Conservation (phyloP, 2,888 invertebrate species). For the Ischnus inquisitorius region DNA sequence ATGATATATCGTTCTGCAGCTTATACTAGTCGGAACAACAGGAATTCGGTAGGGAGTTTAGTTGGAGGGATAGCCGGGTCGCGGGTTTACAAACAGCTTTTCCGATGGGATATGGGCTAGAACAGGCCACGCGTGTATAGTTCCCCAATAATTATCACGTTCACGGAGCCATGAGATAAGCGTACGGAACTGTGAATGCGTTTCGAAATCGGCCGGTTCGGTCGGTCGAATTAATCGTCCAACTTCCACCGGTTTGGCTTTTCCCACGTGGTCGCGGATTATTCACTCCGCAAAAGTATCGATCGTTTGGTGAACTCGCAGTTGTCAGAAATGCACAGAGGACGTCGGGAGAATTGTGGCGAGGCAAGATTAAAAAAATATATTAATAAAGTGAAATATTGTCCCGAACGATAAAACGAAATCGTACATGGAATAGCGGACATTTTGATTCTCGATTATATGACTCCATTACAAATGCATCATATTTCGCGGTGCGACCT, state of each 20-base stretch:
- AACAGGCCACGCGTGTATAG: constrained; percentile 34
- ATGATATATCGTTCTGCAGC: constrained; percentile 15
- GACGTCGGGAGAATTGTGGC: neutral
- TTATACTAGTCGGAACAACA: neutral
- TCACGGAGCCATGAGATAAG: constrained; percentile 56
- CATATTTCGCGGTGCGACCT: neutral
- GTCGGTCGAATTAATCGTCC: constrained; percentile 59
- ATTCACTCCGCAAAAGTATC: constrained; percentile 50
- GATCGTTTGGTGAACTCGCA: constrained; percentile 26
- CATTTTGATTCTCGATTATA: neutral
- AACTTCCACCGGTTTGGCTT: constrained; percentile 51
- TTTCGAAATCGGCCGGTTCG: constrained; percentile 35
- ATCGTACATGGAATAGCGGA: neutral
- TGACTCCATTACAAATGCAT: neutral
- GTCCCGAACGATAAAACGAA: neutral
- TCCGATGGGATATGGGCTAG: neutral
- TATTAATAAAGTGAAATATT: neutral
- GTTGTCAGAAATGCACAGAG: neutral
- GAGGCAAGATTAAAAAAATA: neutral
- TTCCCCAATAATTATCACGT: constrained; percentile 57
- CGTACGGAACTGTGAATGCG: constrained; percentile 16
- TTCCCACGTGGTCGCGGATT: constrained; percentile 57
- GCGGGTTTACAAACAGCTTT: neutral
- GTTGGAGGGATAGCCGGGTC: neutral
- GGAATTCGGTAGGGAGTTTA: constrained; percentile 6